Conservation (phyloP, 2,888 invertebrate species). For the Lottia gigantea region DNA sequence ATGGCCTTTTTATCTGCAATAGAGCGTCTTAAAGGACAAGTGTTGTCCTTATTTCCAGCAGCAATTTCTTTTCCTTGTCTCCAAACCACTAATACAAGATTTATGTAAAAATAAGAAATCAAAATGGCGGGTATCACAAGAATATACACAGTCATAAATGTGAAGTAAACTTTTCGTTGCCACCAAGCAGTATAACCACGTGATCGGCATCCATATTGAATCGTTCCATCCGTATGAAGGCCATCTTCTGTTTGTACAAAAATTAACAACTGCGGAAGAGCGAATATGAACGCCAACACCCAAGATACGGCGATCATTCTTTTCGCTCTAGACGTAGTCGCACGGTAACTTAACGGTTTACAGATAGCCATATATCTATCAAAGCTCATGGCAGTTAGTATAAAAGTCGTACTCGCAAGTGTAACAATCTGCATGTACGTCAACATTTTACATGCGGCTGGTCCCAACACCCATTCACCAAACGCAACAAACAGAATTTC, state of each 20-base stretch:
- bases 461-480: slow-evolving; percentile 69
- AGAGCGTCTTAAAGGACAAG: slow-evolving; percentile 36
- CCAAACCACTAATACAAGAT: slow-evolving; percentile 68
- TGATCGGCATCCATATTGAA: slow-evolving; percentile 62
- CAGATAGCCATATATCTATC: slow-evolving; percentile 69
- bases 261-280: slow-evolving; percentile 68
- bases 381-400: slow-evolving; percentile 68
- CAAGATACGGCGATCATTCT: slow-evolving; percentile 66
- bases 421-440: slow-evolving; percentile 68
- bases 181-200: slow-evolving; percentile 68
- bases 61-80: slow-evolving; percentile 55
- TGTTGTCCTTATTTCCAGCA: slow-evolving; percentile 21
- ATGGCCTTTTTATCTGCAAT: slow-evolving; percentile 62
- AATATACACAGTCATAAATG: slow-evolving; percentile 68
- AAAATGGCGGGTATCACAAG: slow-evolving; percentile 67
- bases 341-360: slow-evolving; percentile 62
- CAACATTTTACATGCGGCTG: slow-evolving; percentile 66
- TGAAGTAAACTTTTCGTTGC: slow-evolving; percentile 69
- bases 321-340: slow-evolving; percentile 61
- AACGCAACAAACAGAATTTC: slow-evolving; percentile 69
- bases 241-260: slow-evolving; percentile 65
- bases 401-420: slow-evolving; percentile 69
- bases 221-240: slow-evolving; percentile 58
- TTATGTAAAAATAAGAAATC: slow-evolving; percentile 69
- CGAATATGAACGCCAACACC: slow-evolving; percentile 66